These are phyloP conservation scores for Silvanus unidentatus DNA, from an alignment of 2,888 invertebrate genomes.

Conservation along the genomic window DNA sequence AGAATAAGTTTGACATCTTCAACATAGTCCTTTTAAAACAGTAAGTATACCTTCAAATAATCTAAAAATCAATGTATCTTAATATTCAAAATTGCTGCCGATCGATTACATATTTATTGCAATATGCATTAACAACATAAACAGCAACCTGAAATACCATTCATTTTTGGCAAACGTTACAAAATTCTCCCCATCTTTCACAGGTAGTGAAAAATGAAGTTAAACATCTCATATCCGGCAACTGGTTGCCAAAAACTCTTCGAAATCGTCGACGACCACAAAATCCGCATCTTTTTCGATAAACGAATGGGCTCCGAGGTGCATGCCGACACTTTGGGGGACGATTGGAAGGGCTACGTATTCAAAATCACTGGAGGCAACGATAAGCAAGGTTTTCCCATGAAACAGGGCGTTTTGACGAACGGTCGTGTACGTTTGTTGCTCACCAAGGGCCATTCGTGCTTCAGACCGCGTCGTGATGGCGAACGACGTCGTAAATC, in stretches of 20 bases:
- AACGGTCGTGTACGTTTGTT: slow-evolving; percentile 90
- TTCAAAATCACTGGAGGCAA: slow-evolving; percentile 94
- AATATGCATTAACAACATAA: too few relatives aligned
- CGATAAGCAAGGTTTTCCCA: slow-evolving; percentile 99
- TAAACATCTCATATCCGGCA: slow-evolving; percentile 95
- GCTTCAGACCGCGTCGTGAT: slow-evolving; percentile 86
- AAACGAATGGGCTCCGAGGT: slow-evolving; percentile 97
- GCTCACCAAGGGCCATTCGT: slow-evolving; percentile 88
- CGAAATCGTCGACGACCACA: slow-evolving; percentile 96
- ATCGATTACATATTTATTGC: too few relatives aligned
- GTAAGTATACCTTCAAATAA: too few relatives aligned
- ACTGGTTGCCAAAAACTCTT: slow-evolving; percentile 97
- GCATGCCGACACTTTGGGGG: slow-evolving; percentile 87
- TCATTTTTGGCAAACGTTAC: too few relatives aligned
- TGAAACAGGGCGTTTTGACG: slow-evolving; percentile 97
- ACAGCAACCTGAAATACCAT: too few relatives aligned
- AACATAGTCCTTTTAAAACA: too few relatives aligned
- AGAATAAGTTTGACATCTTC: too few relatives aligned
- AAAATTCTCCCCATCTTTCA: background rate
- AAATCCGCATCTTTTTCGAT: slow-evolving; percentile 93
- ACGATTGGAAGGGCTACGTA: slow-evolving; percentile 98
- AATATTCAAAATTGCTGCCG: too few relatives aligned
- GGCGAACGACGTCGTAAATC: slow-evolving; percentile 97
- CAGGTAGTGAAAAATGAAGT: slow-evolving; percentile 49
- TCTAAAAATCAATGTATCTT: too few relatives aligned